These are phyloP conservation scores for Cottoperca gobio DNA, from an alignment of 2,797 vertebrate species.

Conservation along the genomic window DNA sequence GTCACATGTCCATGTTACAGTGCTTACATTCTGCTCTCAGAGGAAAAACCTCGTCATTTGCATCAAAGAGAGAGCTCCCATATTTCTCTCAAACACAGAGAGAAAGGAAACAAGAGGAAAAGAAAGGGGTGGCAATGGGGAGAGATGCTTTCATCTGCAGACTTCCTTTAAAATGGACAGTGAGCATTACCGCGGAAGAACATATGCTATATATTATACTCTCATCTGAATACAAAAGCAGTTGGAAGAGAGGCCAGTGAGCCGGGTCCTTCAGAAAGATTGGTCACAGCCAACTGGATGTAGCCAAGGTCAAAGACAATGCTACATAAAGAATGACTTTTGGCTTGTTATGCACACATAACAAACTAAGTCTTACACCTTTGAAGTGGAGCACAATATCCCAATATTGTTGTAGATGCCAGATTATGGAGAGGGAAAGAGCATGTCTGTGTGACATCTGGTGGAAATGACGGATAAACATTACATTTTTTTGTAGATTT, in stretches of 20 bases:
- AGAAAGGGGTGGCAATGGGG: conserved; percentile 70
- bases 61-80: conserved; percentile 82
- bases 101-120: conserved; percentile 36
- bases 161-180: conserved; percentile 85
- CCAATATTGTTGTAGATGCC: conserved; percentile 56
- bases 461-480: conserved; percentile 50
- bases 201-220: conserved; percentile 81
- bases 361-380: conserved; percentile 55
- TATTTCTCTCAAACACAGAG: conserved; percentile 72
- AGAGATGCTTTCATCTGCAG: conserved; percentile 86
- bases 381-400: conserved; percentile 66
- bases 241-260: conserved; percentile 64
- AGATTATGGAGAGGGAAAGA: conserved; percentile 53
- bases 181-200: conserved; percentile 69
- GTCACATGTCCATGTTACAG: conserved; percentile 81
- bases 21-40: conserved; percentile 72
- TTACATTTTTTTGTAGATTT: conserved; percentile 35
- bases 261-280: conserved; percentile 71
- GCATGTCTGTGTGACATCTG: conserved; percentile 48
- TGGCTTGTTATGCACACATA: conserved; percentile 67
- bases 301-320: conserved; percentile 61
- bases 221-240: conserved; percentile 86
- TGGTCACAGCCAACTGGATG: conserved; percentile 76
- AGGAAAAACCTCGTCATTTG: conserved; percentile 78
- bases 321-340: conserved; percentile 65